Conservation (phyloP, 2,888 invertebrate genomes). For the Tetramorium bicarinatum region DNA sequence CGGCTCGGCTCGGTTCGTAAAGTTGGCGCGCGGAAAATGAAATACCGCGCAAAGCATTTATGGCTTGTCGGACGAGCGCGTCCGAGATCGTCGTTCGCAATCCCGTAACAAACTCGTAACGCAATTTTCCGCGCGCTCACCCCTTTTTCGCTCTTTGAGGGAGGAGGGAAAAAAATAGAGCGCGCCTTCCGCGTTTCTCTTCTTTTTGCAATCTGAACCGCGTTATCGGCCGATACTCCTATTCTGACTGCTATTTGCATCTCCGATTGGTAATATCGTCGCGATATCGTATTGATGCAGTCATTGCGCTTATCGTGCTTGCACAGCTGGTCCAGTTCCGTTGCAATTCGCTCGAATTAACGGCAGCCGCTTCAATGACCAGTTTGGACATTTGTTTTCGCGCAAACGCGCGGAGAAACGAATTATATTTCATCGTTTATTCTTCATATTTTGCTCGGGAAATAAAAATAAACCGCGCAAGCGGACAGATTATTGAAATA, state of each 20-base stretch:
- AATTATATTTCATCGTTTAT: constrained; percentile 15
- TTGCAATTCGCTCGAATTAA: constrained; percentile 36
- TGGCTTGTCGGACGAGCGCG: constrained; percentile 26
- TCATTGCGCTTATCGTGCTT: constrained; percentile 42
- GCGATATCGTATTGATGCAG: constrained; percentile 33
- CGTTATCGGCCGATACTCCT: neutral
- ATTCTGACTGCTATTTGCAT: constrained; percentile 11
- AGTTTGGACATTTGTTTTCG: constrained; percentile 18
- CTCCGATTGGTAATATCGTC: constrained; percentile 24
- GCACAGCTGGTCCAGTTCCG: constrained; percentile 41
- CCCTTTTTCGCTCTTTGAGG: constrained; percentile 17
- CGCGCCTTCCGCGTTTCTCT: neutral
- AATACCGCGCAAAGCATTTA: constrained; percentile 49
- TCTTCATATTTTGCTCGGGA: neutral
- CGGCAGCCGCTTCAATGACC: neutral
- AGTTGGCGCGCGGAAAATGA: constrained; percentile 45
- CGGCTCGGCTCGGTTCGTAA: constrained; percentile 16
- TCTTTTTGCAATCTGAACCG: neutral
- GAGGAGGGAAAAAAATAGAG: neutral
- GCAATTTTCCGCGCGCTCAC: constrained; percentile 8
- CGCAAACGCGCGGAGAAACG: neutral
- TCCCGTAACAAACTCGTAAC: constrained; percentile 41
- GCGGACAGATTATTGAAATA: neutral
- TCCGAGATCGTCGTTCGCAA: constrained; percentile 40
- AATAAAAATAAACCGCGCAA: constrained; percentile 8